Base-by-base conservation (phyloP, 2,888 invertebrate genomes). In the Macrosiphum euphorbiae region DNA sequence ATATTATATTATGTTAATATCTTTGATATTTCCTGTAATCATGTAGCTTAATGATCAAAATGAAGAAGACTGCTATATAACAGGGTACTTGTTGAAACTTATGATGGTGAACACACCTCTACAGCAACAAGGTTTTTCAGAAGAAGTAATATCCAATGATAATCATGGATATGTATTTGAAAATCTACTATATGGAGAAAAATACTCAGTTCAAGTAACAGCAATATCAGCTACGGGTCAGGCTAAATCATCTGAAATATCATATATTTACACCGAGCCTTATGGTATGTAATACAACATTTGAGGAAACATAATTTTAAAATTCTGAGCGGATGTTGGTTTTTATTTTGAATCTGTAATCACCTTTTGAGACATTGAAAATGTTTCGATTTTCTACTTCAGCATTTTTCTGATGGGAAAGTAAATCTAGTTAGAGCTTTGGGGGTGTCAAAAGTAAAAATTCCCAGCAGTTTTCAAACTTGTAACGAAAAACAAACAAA, bases 31-130 rank as follows among this genome's bases (percentile, higher is more conserved):
- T 20, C 16, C 2, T 50, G 16, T 86, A 20, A 44, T 44, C 44
- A 7, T 44, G 44, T 86, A 87, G 50, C 8, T 67, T 16, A 35
- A 35, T 5, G 3, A 88, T 55, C 26, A 55, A 85, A 41, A 44
- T 1, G 52, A 91, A 55, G n/a, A n/a, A 5, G 44, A 91, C 16
- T 91, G 84, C 44, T 85, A 91, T 85, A 91, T 91, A 84, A 91
- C 41, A 0, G 20, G 52, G 24, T 91, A 91, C 35, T 1, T 58
- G 26, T 44, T 85, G 41, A 85, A 91, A 85, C 11, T 91, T 10
- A 91, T 47, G n/a, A 20, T 44, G 3, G 8, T 11, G 24, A 10
- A 24, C 26, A 50, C 78, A 13, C 10, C 1, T 50, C 13, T 20
- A 52, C 13, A 52, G 52, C 52, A 52, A 52, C 16, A 52, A 52